phyloP scores from a whole-genome alignment of 2,888 invertebrate genomes.

The Ctenicera cuprea region DNA sequence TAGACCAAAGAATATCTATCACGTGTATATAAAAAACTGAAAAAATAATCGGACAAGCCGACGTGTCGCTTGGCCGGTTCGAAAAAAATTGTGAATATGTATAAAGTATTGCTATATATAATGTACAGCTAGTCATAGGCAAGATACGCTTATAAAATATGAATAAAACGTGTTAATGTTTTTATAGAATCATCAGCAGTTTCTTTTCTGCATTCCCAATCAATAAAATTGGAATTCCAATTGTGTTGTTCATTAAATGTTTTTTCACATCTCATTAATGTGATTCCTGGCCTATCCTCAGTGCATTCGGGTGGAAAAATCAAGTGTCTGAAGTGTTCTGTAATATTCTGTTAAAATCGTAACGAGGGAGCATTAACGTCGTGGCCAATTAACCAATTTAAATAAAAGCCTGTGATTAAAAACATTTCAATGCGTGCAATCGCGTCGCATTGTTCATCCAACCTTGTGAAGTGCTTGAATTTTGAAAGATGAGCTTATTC shows the following conservation, averaged over 20 bases:
- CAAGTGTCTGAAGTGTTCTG: slow-evolving; percentile 4
- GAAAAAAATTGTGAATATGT: slow-evolving; percentile 72
- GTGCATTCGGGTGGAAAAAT: background rate
- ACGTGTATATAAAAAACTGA: slow-evolving; percentile 68
- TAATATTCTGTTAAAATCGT: background rate
- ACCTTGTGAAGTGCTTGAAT: slow-evolving; percentile 18
- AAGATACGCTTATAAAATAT: slow-evolving; percentile 73
- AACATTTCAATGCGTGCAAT: slow-evolving; percentile 18
- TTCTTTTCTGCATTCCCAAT: slow-evolving; percentile 64
- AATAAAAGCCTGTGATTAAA: slow-evolving; percentile 10
- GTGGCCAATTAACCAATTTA: slow-evolving; percentile 3
- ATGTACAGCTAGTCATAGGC: slow-evolving; percentile 74
- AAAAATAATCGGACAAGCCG: slow-evolving; percentile 57
- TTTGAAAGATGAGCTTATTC: background rate
- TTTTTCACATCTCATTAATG: slow-evolving; percentile 1
- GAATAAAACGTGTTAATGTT: slow-evolving; percentile 73
- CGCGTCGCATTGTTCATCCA: background rate
- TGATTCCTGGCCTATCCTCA: background rate
- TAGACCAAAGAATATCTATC: slow-evolving; percentile 73
- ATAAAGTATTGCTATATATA: slow-evolving; percentile 71
- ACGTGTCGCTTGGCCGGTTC: slow-evolving; percentile 48
- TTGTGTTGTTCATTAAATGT: slow-evolving; percentile 41
- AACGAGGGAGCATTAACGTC: background rate
- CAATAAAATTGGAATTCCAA: slow-evolving; percentile 52
- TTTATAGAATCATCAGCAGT: slow-evolving; percentile 72